Base-by-base conservation (phyloP, 2,113 vertebrate species). In the Struthidea cinerea region DNA sequence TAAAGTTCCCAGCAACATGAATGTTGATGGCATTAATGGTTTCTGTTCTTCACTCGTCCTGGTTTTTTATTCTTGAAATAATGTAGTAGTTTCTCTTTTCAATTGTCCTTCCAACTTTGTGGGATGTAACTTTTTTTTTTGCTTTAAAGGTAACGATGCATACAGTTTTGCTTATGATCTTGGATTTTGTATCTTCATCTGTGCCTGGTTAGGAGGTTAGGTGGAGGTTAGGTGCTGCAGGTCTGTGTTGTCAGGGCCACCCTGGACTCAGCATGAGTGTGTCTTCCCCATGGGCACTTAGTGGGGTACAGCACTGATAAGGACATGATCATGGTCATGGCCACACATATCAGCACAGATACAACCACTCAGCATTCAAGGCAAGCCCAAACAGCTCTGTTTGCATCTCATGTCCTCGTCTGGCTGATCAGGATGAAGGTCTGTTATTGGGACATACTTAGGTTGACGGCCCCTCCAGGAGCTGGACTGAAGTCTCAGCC, bases 51-150 rank as follows among this genome's bases (percentile, higher is more conserved):
- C 56, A 70, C 32, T 46, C 86, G 44, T 87, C 67, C 68, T 77
- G 55, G 87, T 83, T 95, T 95, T 96, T 95, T 82, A 47, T 75
- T 93, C 89, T 82, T 87, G 33, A 87, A 90, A 59, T 74, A 73
- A 55, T 65, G 35, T 44, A 56, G 19, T 63, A 35, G 65, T 80
- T 90, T 93, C 67, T 87, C 46, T 68, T 91, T 69, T 73, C 32
- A 92, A n/a, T 65, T 57, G 49, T 84, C 11, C 21, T 59, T 81
- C 33, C 59, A 75, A 39, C 37, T 52, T 77, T 68, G 21, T 33
- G 37, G 39, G 21, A 84, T 86, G n/a, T 82, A 70, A 13, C 4
- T 35, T 47, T 7, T 52, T 20, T 44, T 46, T 46, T 27, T n/a
- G 1, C 21, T 11, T 17, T 14, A 42, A 46, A 10, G 15, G 5